Evolutionary conservation across 2,797 vertebrate species (phyloP), one percentile per base, ranked within the genome.

Genomic region (Thripadectes ignobilis): DNA sequence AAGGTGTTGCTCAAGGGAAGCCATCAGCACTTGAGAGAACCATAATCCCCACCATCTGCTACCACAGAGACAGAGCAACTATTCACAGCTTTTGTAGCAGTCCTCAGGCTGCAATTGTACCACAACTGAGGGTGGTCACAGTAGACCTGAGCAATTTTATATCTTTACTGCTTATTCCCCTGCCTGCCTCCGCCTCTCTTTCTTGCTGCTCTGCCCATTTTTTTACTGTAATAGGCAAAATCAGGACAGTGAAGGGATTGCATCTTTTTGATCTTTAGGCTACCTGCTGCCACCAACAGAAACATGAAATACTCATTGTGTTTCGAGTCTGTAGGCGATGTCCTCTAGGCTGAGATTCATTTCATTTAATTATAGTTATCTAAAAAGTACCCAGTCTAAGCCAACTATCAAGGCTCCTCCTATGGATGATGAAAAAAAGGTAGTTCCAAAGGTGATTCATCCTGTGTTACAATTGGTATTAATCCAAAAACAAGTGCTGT

Each of bases 41-140:
- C 88, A 91, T 95, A 96, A 88, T 97, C 92, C 89, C 79, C 73
- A 92, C 91, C 89, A 93, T 97, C 93, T 94, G 95, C 95, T 91
- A 63, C 95, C 91, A 57, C 95, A 93, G 95, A 96, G 91, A 86
- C 91, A 93, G 95, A 92, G 77, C 87, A 90, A 84, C 91, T 91
- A 93, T 93, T 96, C 95, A 94, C 95, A 92, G 93, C 85, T 95
- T 96, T 96, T 96, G 95, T 94, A 92, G 91, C 91, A 90, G 89
- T 88, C 94, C 96, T 96, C 89, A 75, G 94, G 92, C 91, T 93
- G 93, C 85, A 93, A 95, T 95, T 95, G 92, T 96, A 76, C 76
- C 93, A 88, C 89, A 92, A 6, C 96, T 92, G 87, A 81, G 92
- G 95, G 92, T 95, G 95, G 94, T 92, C 95, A 94, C 87, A 84